These are phyloP conservation scores for Metalampra italica DNA, from an alignment of 2,888 invertebrate species.

Conservation along the genomic window DNA sequence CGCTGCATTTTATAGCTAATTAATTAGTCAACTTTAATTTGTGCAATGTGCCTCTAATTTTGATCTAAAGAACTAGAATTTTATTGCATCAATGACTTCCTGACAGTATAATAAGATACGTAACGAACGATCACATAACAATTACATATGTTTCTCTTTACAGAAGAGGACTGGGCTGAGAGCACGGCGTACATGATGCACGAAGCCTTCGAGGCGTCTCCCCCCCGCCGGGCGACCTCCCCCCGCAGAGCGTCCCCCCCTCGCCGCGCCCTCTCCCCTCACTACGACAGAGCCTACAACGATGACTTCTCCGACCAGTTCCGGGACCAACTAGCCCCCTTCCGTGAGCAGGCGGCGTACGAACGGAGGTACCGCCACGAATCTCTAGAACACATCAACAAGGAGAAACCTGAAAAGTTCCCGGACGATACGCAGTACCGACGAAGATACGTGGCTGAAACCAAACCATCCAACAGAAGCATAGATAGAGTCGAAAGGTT, in stretches of 20 bases:
- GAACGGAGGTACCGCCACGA: conserved; percentile 69
- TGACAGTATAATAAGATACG: too few species aligned
- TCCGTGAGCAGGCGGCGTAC: conserved; percentile 56
- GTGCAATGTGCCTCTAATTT: too few species aligned
- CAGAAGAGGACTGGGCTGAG: conserved; percentile 88
- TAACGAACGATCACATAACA: not conserved
- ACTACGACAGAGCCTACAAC: conserved; percentile 32
- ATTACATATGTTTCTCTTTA: conserved; percentile 36
- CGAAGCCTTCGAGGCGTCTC: conserved; percentile 72
- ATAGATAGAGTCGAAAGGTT: conserved; percentile 66
- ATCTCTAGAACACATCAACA: conserved; percentile 53
- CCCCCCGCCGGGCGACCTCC: conserved; percentile 55
- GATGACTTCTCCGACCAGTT: conserved; percentile 40
- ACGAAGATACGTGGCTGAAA: conserved; percentile 70
- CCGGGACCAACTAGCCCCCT: conserved; percentile 61
- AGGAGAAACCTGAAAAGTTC: conserved; percentile 61
- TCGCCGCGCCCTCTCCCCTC: conserved; percentile 40
- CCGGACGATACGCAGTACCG: conserved; percentile 59
- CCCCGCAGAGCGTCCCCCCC: conserved; percentile 31
- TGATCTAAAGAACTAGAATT: too few species aligned
- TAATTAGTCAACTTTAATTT: not conserved
- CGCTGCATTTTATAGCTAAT: too few species aligned
- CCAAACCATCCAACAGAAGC: conserved; percentile 66
- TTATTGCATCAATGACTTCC: too few species aligned
- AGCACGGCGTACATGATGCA: conserved; percentile 82